Evolutionary conservation across 2,888 invertebrate species (phyloP).

Genomic region (Hylaea fasciaria): DNA sequence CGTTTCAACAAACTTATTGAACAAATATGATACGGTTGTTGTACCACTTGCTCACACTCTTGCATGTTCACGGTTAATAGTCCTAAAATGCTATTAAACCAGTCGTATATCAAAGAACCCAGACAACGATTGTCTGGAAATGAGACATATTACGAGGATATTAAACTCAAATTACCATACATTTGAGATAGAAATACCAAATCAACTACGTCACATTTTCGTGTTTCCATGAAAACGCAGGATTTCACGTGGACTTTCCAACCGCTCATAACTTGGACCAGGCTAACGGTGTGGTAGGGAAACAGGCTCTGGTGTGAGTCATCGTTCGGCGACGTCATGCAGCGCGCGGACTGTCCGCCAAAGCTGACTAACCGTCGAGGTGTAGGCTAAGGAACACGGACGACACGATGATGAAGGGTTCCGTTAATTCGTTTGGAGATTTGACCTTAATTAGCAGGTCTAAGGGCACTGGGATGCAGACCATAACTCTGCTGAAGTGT

Average conservation of each 20-base stretch:
- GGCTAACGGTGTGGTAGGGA: constrained; percentile 71
- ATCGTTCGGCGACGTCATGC: constrained; percentile 60
- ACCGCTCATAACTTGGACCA: constrained; percentile 47
- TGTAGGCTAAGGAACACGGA: constrained; percentile 3
- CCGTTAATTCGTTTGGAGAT: constrained; percentile 5
- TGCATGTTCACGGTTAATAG: too few species aligned
- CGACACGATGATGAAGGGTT: constrained; percentile 1
- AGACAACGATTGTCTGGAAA: too few species aligned
- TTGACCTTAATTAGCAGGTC: constrained; percentile 16
- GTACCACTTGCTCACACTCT: too few species aligned
- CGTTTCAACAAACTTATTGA: too few species aligned
- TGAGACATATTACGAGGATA: too few species aligned
- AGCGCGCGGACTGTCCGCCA: constrained; percentile 39
- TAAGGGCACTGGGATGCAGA: constrained; percentile 10
- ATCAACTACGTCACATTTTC: too few species aligned
- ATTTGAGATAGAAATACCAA: too few species aligned
- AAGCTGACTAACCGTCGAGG: constrained; percentile 17
- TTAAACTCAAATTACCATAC: too few species aligned
- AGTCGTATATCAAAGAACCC: too few species aligned
- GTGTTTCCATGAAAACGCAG: neutral
- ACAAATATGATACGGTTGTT: too few species aligned
- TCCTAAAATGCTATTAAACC: too few species aligned
- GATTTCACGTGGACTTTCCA: constrained; percentile 1
- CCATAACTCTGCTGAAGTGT: neutral
- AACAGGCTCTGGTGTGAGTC: constrained; percentile 75